Evolutionary conservation across 2,113 vertebrate species (phyloP).

Genomic region (Collichthys lucidus): DNA sequence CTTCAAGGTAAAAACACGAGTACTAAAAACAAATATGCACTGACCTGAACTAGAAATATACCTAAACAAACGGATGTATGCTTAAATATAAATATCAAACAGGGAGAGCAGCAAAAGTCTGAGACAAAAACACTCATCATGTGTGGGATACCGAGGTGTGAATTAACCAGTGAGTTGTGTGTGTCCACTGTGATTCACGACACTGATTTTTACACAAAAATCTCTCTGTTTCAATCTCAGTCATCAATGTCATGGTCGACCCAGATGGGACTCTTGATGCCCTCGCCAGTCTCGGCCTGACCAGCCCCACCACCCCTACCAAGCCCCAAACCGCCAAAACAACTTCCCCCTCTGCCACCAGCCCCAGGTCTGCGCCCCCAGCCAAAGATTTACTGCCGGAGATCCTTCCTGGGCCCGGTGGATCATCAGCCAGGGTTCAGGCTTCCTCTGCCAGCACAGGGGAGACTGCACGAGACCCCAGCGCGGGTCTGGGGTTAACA

Average conservation of each 20-base stretch:
- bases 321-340: conserved; percentile 76
- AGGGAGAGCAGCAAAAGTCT: no score
- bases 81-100: no score
- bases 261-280: conserved; percentile 96
- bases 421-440: conserved; percentile 74
- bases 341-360: conserved; percentile 75
- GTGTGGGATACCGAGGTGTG: no score
- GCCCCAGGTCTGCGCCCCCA: conserved; percentile 77
- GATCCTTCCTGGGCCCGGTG: conserved; percentile 65
- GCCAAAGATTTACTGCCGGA: conserved; percentile 71
- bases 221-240: conserved; percentile 71
- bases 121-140: no score
- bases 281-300: conserved; percentile 89
- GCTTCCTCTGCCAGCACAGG: conserved; percentile 73
- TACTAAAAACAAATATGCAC: no score
- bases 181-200: no score
- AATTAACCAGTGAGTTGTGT: no score
- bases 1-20: conserved; percentile 88
- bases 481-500: conserved; percentile 82
- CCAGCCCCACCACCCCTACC: conserved; percentile 83
- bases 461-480: conserved; percentile 83
- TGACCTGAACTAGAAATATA: no score
- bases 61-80: no score
- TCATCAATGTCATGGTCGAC: conserved; percentile 97
- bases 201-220: no score